Evolutionary conservation across 2,113 vertebrate species (phyloP), one percentile per base, ranked within the genome.

Genomic region (Fulica atra): DNA sequence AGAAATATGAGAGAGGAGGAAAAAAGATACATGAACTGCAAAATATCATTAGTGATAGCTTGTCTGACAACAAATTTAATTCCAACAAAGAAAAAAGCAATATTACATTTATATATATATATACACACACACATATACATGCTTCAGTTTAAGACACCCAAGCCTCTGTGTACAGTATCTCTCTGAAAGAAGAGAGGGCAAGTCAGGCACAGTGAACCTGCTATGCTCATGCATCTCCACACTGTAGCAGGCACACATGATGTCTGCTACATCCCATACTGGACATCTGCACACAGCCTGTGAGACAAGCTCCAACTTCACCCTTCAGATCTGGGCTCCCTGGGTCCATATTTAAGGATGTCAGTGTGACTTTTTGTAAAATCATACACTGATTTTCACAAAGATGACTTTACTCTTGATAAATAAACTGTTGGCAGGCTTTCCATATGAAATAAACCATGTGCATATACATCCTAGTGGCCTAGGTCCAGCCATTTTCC

Each of bases 51-150:
- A 54, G 38, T 40, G 17, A 68, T 59, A 64, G 20, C 18, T 56
- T 79, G 8, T 42, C 33, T 60, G 31, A 65, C 31, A 68, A 87
- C 14, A 81, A 79, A 84, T 38, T 72, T 57, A 36, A 76, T 56
- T 79, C 9, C 21, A 59, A 7, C 15, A 3, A 36, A 83, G 44
- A 18, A 48, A 80, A 51, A 81, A 50, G 2, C 2, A 63, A 19
- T 19, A 46, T 46, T 18, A 46, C 44, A 46, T 46, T 46, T 46
- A 14, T 10, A 53, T 35, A 33, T 46, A 24, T 7, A 65, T 18
- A 42, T 5, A 46, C 2, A 63, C 2, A 20, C 2, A 73, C 1
- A 60, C 3, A 69, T 1, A 59, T 2, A 24, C 2, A 57, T 8
- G 17, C 48, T 48, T 2, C 13, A 72, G 2, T 48, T 69, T 38